Base-by-base conservation (phyloP, 2,113 vertebrate species). In the Antechinus stuartii region DNA sequence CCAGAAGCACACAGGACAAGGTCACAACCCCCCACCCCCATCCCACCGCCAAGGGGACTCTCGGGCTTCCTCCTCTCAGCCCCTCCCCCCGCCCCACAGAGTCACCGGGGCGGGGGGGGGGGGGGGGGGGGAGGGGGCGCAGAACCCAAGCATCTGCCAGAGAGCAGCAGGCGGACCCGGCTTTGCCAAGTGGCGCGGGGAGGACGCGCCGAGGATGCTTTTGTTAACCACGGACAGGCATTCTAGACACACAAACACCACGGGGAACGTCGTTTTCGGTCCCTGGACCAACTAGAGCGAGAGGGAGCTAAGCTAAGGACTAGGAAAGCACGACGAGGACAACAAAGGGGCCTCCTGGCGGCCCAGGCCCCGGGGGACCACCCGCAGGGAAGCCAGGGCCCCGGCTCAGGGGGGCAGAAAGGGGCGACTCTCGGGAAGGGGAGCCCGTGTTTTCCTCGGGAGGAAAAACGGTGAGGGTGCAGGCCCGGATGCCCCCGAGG, bases 391-490 rank as follows among this genome's bases (percentile, higher is more conserved):
- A 19, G 6, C 14, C 68, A 35, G 11, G 25, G 61, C n/a, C 30
- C 11, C 30, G 97, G 98, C 98, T 99, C 99, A 99, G n/a, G 98
- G 99, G 99, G 98, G 99, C 99, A 52, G 99, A 99, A 93, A 99
- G 99, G 89, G 99, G 99, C 50, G 99, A 99, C 97, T 99, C 99
- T 98, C 99, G 98, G 96, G 99, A 99, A 19, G 99, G 99, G 54
- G 99, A 99, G 95, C 99, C 98, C n/a, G 99, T 99, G 23, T 99
- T 98, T 97, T 99, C 99, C 98, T 99, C 99, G 0, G 99, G 99
- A 61, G 99, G 99, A 96, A 99, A 99, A 97, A 99, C 99, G 0
- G 99, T 99, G 76, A 99, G 99, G 55, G 99, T 99, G 98, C 99
- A 99, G 95, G 99, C 99, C 96, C 99, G 98, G 97, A 99, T 99